phyloP scores from a whole-genome alignment of 2,888 invertebrate genomes.

The Ceriagrion tenellum region DNA sequence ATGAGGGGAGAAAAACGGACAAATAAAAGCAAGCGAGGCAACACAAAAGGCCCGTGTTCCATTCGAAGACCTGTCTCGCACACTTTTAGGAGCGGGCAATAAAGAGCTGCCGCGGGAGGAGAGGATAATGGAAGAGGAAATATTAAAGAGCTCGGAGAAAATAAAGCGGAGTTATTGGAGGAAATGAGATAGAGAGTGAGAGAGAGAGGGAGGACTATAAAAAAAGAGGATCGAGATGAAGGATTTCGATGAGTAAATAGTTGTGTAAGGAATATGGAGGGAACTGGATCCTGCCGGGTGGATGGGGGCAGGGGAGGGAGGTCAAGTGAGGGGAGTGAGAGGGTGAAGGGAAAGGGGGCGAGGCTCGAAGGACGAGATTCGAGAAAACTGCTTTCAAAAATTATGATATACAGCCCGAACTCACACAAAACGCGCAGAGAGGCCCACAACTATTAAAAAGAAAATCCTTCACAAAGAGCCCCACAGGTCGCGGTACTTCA shows the following conservation, averaged over 20 bases:
- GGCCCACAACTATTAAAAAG: constrained; percentile 61
- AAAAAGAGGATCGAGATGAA: background rate
- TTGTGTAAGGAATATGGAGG: background rate
- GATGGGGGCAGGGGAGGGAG: too few relatives aligned
- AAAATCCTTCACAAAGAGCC: constrained; percentile 49
- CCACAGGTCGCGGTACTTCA: constrained; percentile 55
- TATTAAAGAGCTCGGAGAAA: constrained; percentile 44
- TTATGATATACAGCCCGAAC: constrained; percentile 63
- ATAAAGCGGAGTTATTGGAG: background rate
- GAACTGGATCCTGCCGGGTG: background rate
- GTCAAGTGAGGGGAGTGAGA: background rate
- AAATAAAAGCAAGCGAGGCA: constrained; percentile 32
- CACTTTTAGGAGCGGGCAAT: constrained; percentile 36
- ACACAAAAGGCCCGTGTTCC: constrained; percentile 37
- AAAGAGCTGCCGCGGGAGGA: constrained; percentile 30
- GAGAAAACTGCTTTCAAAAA: constrained; percentile 49
- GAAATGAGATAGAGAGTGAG: constrained; percentile 29
- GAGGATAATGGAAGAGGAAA: constrained; percentile 46
- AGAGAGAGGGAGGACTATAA: background rate
- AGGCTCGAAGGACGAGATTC: constrained; percentile 4
- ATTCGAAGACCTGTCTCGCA: constrained; percentile 51
- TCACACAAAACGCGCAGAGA: constrained; percentile 53
- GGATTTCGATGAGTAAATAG: constrained; percentile 36
- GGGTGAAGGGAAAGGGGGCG: background rate
- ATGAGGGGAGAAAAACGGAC: background rate